A percentile compares a stretch with the other conserved stretches of the same genome.
phyloP scores from a whole-genome alignment of 2,888 invertebrate species.

The Euproctis similis region DNA sequence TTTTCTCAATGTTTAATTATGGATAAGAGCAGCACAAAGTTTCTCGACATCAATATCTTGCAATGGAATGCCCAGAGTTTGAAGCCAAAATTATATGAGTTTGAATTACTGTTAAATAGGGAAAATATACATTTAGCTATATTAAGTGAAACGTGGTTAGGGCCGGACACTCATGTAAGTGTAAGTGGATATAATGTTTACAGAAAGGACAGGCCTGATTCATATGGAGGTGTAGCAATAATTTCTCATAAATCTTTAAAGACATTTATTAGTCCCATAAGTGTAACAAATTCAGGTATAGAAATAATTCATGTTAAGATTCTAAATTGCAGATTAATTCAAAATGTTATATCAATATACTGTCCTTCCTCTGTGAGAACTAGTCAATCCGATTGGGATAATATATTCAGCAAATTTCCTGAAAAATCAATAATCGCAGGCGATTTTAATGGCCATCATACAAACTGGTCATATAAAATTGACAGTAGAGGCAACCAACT shows the following conservation, averaged over 20 bases:
- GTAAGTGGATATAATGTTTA: constrained; percentile 2
- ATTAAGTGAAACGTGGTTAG: constrained; percentile 7
- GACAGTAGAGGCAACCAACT: neutral
- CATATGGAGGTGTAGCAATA: neutral
- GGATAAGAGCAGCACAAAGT: too few species aligned
- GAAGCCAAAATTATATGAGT: too few species aligned
- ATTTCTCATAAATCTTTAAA: neutral
- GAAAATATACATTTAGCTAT: constrained; percentile 4
- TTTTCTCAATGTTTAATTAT: too few species aligned
- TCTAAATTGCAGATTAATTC: neutral
- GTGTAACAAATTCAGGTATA: neutral
- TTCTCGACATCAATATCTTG: too few species aligned
- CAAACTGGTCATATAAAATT: neutral
- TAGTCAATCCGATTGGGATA: neutral
- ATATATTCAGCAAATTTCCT: neutral
- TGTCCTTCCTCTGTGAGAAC: neutral
- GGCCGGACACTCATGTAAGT: neutral
- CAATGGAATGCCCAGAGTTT: too few species aligned
- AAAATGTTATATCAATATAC: neutral
- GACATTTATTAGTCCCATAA: neutral
- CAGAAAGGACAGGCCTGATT: constrained; percentile 1
- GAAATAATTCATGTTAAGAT: neutral
- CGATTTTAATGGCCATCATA: neutral
- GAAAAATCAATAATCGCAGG: neutral
- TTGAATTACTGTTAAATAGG: too few species aligned